phyloP scores from a whole-genome alignment of 2,797 vertebrate genomes.

The Monodelphis domestica region DNA sequence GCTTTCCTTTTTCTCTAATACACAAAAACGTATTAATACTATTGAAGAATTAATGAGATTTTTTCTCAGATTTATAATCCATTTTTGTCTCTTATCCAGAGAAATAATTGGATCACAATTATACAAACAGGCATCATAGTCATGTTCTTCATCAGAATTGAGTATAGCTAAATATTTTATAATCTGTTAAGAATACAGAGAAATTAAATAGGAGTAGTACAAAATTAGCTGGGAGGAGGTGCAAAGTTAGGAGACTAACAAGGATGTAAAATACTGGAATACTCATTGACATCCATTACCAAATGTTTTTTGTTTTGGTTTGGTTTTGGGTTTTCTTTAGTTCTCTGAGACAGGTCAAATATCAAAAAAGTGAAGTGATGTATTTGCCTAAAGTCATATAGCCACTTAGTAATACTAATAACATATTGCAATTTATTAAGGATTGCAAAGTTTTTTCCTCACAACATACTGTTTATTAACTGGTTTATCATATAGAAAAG shows the following conservation, averaged over 20 bases:
- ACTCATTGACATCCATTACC: neutral
- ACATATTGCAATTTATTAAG: neutral
- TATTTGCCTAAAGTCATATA: neutral
- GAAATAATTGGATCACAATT: neutral
- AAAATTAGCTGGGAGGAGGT: neutral
- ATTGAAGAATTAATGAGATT: neutral
- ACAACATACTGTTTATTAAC: neutral
- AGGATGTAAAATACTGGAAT: neutral
- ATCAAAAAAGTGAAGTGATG: neutral
- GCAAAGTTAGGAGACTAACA: neutral
- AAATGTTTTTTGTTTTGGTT: neutral
- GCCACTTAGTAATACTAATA: neutral
- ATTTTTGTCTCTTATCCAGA: neutral
- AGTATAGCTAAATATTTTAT: neutral
- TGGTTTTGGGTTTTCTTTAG: neutral
- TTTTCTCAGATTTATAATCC: neutral
- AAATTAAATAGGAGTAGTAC: neutral
- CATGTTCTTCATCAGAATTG: neutral
- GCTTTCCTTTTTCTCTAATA: neutral
- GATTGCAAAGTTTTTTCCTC: neutral
- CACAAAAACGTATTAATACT: neutral
- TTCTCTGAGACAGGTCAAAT: neutral
- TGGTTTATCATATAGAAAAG: neutral
- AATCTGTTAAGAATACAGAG: neutral
- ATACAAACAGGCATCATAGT: neutral